A percentile compares a stretch with the other conserved stretches of the same genome.
Evolutionary conservation across 2,797 vertebrate species (phyloP).

Genomic region (Amblyraja radiata): DNA sequence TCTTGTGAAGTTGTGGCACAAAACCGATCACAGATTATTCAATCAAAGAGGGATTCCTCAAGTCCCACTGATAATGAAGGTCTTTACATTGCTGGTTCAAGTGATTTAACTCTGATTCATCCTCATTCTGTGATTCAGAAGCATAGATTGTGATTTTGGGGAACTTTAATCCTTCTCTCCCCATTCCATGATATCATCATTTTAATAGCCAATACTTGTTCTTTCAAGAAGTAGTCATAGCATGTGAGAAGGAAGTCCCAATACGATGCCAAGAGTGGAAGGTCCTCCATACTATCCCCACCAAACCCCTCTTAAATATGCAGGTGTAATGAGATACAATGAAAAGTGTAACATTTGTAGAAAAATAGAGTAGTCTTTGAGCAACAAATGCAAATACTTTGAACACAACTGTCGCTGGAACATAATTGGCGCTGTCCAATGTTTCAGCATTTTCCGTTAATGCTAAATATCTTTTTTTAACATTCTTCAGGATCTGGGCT

Average conservation of each 20-base stretch:
- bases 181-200: neutral
- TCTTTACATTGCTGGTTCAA: neutral
- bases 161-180: no score
- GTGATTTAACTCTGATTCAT: neutral
- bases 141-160: neutral
- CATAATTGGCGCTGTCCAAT: conserved; percentile 20
- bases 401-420: neutral
- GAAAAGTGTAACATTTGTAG: neutral
- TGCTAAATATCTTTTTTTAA: neutral
- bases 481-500: no score
- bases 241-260: neutral
- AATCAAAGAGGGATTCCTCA: neutral
- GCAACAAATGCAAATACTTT: neutral
- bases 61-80: neutral
- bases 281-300: neutral
- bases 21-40: neutral
- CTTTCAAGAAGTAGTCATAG: neutral
- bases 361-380: neutral
- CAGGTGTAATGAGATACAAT: neutral
- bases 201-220: neutral
- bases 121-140: neutral
- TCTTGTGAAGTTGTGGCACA: neutral
- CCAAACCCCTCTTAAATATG: neutral
- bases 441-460: neutral
- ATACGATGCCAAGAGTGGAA: neutral